Base-by-base conservation (phyloP, 2,888 invertebrate genomes). In the Amphiduros pacificus region DNA sequence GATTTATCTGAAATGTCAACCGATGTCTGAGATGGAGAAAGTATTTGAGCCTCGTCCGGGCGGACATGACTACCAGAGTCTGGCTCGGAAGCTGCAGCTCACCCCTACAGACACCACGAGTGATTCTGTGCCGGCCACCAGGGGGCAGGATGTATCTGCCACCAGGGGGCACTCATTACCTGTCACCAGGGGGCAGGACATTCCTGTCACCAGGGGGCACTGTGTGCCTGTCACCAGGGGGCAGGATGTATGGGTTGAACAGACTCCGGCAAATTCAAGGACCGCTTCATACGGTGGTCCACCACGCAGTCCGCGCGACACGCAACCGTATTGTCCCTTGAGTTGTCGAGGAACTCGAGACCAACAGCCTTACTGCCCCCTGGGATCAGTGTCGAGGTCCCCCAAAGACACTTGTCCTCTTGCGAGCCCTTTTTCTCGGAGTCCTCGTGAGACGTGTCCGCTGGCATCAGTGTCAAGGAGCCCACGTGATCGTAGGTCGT, bases 11-110 rank as follows among this genome's bases (percentile, higher is more conserved):
- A 68, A 68, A 53, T 41, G 62, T n/a, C 44, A 48, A 28, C 22
- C 49, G 36, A 32, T 53, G 55, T 58, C 36, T 14, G 55, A 53
- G 4, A 52, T 56, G 56, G 60, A 50, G 41, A 27, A 26, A 3
- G 62, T 62, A 2, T 65, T 62, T 41, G 67, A 67, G 49, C 64
- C 66, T n/a, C 61, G 64, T 5, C 60, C 65, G 6, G 40, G 40
- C 2, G 17, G 41, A 26, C 55, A 40, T 1, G 22, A 24, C 3
- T 20, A 31, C 53, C 31, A 53, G 53, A 31, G 31, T 6, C n/a
- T 20, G 54, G 44, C 3, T 9, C 22, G 26, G 5, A 17, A 44
- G 49, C 22, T 29, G 56, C 20, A 24, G 49, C 11, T 29, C 36
- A 1, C 58, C 29, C 17, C 58, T 50, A 24, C 29, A 41, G 3